Evolutionary conservation across 2,797 vertebrate species (phyloP), one percentile per base, ranked within the genome.

Genomic region (Sebastes diaconus): DNA sequence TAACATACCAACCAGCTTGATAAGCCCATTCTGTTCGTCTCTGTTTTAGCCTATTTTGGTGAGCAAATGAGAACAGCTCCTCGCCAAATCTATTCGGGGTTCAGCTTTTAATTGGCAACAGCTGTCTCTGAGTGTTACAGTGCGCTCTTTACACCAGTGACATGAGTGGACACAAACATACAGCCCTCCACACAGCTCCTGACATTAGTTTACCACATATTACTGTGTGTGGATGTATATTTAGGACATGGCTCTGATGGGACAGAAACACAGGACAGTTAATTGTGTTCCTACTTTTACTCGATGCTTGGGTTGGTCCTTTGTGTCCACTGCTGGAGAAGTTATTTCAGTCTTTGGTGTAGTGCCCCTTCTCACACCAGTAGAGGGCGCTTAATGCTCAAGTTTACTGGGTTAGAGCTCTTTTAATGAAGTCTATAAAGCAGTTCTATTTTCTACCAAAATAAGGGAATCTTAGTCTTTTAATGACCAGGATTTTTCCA

Each of bases 81-180:
- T 84, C 52, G 76, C 46, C 69, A 77, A 67, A 79, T 84, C 82
- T 87, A 89, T 90, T 87, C 80, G 74, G 74, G 68, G 87, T 78
- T 87, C 72, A 65, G 73, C 77, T 85, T 88, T 87, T 88, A 94
- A 95, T 93, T 93, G 80, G 88, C 77, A 90, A 36, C 94, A 95
- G 93, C 93, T 95, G 95, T 67, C 79, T 77, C 64, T 79, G 73
- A 74, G 60, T 32, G 73, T 83, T 76, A 58, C 63, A 75, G 55
- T 72, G 5, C 13, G 34, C 73, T 80, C 68, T 85, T 79, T 72
- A 67, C 80, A 77, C 67, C 29, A 32, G 42, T 76, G 76, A 72
- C 75, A 78, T 70, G 76, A 75, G 74, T 81, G 73, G 68, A 83
- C 73, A 72, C 75, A 82, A 77, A 84, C 87, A 78, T 57, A 50